Base-by-base conservation (phyloP, 2,797 vertebrate genomes). In the Ara ararauna region DNA sequence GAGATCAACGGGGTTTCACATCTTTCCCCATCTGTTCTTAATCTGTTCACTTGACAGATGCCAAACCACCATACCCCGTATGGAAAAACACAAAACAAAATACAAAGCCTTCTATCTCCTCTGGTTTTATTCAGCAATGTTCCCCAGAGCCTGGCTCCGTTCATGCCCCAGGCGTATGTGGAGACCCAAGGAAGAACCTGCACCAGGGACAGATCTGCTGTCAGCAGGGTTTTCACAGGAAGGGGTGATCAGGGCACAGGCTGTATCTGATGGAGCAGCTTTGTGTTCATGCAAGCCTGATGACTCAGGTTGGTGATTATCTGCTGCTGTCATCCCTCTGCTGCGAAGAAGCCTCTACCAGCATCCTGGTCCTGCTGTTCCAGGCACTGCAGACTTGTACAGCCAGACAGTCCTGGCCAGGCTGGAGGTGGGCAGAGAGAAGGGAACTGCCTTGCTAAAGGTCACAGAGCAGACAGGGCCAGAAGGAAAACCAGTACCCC, bases 11-110 rank as follows among this genome's bases (percentile, higher is more conserved):
- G 65, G 61, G 80, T 95, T 96, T 97, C 94, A 87, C 96, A 92
- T 97, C 94, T 95, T 92, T 62, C 78, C 86, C 91, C 95, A 95
- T 97, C 96, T 97, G 96, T 89, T 97, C 90, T 82, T 95, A 94
- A 96, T 97, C 94, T 89, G 68, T 80, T 92, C 40, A 5, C 78
- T 83, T 95, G 86, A 85, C 88, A 94, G 93, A 95, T 72, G 96
- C 96, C 95, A 96, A 96, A 94, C 91, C 96, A 75, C 95, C 84
- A 66, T 94, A 94, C 95, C 93, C 95, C 10, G 30, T 87, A 74
- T 58, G 84, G 84, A 89, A 94, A 93, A 94, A 74, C 74, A 94
- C 92, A 92, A 90, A 95, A 93, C 88, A 95, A 92, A 94, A 90
- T 30, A 54, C 92, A 93, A 83, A 85, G 85, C 61, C 53, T 79